Evolutionary conservation across 2,113 vertebrate genomes (phyloP), one percentile per base, ranked within the genome.

Genomic region (Ifrita kowaldi): DNA sequence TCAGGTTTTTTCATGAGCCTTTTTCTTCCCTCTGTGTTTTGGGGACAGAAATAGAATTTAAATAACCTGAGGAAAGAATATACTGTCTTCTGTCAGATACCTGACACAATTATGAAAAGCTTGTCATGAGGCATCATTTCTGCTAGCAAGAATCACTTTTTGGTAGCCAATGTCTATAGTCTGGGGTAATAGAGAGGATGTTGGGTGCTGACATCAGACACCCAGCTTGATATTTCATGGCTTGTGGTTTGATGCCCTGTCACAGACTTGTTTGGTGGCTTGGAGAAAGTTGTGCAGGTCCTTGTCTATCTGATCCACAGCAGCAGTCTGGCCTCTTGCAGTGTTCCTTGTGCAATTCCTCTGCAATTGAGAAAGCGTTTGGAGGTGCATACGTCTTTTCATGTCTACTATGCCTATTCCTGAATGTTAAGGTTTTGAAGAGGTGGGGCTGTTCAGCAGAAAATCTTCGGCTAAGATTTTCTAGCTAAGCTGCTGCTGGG

Each of bases 231-330:
- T 67, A 39, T 33, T 41, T 19, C 16, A 23, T 77, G 39, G 22
- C 8, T 69, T 57, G 59, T 63, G 33, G 19, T 87, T 83, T 46
- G 33, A 11, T 68, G 32, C 47, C 3, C 3, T 60, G 32, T 84
- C 46, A 14, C 17, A 49, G 37, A 28, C 18, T 8, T 30, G 16
- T 20, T 30, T 5, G 3, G 35, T 32, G 17, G 15, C 68, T 65
- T 83, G 59, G 57, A 71, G 57, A 20, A 78, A 60, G 70, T 11
- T 44, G 53, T 55, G 63, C 32, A 6, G 32, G 4, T 77, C 50
- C 24, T 55, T 26, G 13, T 56, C 35, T 76, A 0, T 16, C n/a
- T 23, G 24, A 53, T 57, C 47, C 23, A 7, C 2, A 2, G 22
- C 22, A 33, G 50, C 55, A 28, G 27, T 35, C 4, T 69, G 28